These are phyloP conservation scores for Drosophila tristis DNA, from an alignment of 1,140 invertebrate species.

Conservation along the genomic window DNA sequence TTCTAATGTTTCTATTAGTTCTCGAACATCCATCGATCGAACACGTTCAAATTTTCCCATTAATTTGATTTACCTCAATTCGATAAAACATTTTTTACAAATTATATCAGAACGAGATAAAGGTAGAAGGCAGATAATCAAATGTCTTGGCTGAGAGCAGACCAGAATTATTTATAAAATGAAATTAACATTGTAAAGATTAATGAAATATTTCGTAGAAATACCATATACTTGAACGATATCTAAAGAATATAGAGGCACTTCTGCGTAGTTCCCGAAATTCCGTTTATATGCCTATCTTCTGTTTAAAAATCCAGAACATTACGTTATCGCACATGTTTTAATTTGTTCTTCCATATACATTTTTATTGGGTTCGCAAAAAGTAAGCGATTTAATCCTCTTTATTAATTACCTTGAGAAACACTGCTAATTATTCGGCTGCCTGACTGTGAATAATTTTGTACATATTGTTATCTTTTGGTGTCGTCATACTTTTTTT, in stretches of 20 bases:
- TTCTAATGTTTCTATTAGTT: background rate
- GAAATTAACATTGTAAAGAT: too few relatives aligned
- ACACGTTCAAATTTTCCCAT: background rate
- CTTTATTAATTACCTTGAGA: conserved; percentile 45
- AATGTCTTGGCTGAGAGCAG: conserved; percentile 16
- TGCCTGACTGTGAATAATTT: conserved; percentile 35
- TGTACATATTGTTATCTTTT: conserved; percentile 54
- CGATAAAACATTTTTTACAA: conserved; percentile 31
- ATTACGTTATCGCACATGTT: conserved; percentile 42
- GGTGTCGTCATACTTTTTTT: conserved; percentile 45
- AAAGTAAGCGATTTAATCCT: conserved; percentile 30
- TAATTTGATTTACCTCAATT: conserved; percentile 1
- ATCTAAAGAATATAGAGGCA: background rate
- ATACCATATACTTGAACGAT: too few relatives aligned
- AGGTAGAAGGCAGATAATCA: conserved; percentile 9
- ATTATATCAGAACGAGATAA: conserved; percentile 21
- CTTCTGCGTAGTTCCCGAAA: conserved; percentile 10
- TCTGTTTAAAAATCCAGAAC: conserved; percentile 17
- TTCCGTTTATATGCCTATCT: conserved; percentile 17
- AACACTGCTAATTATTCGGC: conserved; percentile 42
- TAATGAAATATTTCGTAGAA: too few relatives aligned
- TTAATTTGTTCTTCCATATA: conserved; percentile 30
- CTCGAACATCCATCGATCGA: background rate
- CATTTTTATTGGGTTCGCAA: conserved; percentile 15
- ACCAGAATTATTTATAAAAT: conserved; percentile 8